phyloP scores from a whole-genome alignment of 2,797 vertebrate species.

The Cyprinella venusta region DNA sequence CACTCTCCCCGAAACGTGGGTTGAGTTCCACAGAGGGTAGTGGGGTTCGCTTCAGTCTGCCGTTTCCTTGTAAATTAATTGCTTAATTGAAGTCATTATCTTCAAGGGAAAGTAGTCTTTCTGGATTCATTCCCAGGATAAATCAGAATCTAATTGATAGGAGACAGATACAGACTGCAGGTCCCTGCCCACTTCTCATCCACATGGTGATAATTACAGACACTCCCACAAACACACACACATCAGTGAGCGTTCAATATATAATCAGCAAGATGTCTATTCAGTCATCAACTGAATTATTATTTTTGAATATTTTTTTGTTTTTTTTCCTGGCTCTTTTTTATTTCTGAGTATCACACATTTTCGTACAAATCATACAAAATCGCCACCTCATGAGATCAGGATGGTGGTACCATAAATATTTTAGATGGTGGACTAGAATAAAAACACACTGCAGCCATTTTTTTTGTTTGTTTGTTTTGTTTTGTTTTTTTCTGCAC shows the following conservation, averaged over 20 bases:
- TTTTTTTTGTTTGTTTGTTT: not conserved
- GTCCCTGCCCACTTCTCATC: constrained; percentile 32
- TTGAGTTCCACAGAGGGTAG: constrained; percentile 35
- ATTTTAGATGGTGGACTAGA: no score
- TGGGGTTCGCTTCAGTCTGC: constrained; percentile 16
- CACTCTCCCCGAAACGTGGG: constrained; percentile 52
- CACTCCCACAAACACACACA: constrained; percentile 19
- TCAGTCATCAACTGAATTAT: not conserved
- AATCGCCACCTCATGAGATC: not conserved
- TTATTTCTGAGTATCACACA: accelerated
- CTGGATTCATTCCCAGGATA: constrained; percentile 38
- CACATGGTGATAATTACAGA: constrained; percentile 29
- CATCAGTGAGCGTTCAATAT: constrained; percentile 71
- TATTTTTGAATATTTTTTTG: not conserved
- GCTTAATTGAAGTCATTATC: constrained; percentile 63
- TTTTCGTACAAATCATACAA: not conserved
- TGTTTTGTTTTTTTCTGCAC: not conserved
- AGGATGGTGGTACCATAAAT: not conserved
- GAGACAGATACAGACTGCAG: constrained; percentile 45
- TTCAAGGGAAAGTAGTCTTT: constrained; percentile 43
- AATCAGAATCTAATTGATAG: constrained; percentile 53
- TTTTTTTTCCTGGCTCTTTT: not conserved
- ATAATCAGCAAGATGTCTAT: not conserved
- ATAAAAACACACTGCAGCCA: not conserved
- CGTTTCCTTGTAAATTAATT: constrained; percentile 54